Base-by-base conservation (phyloP, 2,888 invertebrate species). In the Protonemura montana region DNA sequence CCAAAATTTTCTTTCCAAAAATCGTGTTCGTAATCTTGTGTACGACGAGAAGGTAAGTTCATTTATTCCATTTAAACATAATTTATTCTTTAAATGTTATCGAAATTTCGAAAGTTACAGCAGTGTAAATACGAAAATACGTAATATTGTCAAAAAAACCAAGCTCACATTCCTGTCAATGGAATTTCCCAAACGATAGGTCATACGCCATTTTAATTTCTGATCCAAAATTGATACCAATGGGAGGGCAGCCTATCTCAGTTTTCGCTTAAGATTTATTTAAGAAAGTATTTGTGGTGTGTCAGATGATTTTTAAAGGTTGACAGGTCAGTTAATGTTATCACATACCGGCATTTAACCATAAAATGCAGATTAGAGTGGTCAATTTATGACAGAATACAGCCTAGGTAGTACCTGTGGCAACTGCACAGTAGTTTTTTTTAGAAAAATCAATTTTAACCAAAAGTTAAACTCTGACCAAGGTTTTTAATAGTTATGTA, bases 151-250 rank as follows among this genome's bases (percentile, higher is more conserved):
- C 82, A 83, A 83, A 83, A 78, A 78, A 78, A 59, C 59, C 85
- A 86, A 87, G 86, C 85, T 86, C 59, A 87, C 87, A 82, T 84
- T 87, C 86, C 87, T 87, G 87, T 87, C 87, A 87, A 86, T 85
- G 87, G 87, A 87, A 86, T 87, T 87, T 87, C 86, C 87, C 87
- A 87, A 87, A 88, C 87, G 86, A 87, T 87, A 88, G 87, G 85
- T 87, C 86, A 87, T 87, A 87, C 87, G 88, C 88, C 88, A 88
- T 88, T 88, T 88, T 88, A 87, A 86, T 87, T 88, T 88, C 87
- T 87, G 87, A 88, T 88, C 87, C 88, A 88, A 88, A 88, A 88
- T 87, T 88, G 86, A 87, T 59, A 59, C 59, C 59, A 59, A 59
- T 59, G 59, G 59, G 59, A 59, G 59, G 59, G 21, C 59, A 2